Percentiles rank a stretch among this genome's conserved stretches.
These are phyloP conservation scores for Eremophila alpestris DNA, from an alignment of 2,797 vertebrate species.

Conservation along the genomic window DNA sequence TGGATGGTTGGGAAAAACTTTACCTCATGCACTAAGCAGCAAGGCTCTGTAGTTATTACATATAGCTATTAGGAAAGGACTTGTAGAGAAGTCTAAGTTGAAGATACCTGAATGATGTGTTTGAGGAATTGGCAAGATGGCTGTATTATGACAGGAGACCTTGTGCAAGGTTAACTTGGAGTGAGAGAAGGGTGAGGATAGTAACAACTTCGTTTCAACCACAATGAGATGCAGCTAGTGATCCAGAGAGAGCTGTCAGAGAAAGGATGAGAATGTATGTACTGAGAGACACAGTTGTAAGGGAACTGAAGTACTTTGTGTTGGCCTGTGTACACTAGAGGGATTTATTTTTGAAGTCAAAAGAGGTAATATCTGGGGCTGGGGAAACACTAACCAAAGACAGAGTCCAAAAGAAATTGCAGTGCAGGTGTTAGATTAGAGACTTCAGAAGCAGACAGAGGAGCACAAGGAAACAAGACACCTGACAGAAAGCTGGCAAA, in stretches of 20 bases:
- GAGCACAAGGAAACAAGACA: background rate
- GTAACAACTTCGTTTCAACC: background rate
- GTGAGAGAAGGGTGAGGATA: background rate
- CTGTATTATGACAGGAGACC: background rate
- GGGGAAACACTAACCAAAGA: background rate
- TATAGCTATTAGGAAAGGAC: background rate
- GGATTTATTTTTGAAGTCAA: background rate
- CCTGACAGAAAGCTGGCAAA: background rate
- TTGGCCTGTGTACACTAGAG: background rate
- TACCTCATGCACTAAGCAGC: background rate
- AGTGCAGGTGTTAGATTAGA: background rate
- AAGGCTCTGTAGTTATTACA: background rate
- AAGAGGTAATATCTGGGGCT: background rate
- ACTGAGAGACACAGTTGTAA: background rate
- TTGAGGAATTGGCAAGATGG: background rate
- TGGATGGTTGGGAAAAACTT: background rate
- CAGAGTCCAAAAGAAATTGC: background rate
- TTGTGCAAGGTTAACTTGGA: background rate
- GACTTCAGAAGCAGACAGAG: background rate
- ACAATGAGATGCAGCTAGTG: background rate
- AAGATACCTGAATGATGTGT: background rate
- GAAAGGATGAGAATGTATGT: background rate
- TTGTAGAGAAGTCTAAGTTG: background rate
- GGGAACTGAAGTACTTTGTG: background rate
- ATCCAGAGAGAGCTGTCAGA: background rate